Evolutionary conservation across 2,888 invertebrate species (phyloP).

Genomic region (Homarus gammarus): DNA sequence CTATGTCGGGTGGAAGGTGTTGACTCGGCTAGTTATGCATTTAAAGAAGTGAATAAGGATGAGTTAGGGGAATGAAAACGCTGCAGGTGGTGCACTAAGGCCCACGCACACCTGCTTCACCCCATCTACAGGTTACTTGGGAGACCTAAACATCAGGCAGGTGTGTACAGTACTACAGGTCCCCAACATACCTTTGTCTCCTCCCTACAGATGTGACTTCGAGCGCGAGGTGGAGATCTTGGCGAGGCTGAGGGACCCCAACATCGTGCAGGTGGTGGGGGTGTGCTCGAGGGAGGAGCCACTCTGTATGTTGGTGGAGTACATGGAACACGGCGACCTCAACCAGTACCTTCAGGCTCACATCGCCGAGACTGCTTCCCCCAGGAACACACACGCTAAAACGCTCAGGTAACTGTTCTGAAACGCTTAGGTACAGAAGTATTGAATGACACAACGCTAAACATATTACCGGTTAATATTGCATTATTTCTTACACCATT

Average conservation of each 20-base stretch:
- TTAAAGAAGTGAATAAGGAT: no score
- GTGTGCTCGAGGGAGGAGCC: conserved; percentile 90
- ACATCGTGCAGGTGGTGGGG: conserved; percentile 90
- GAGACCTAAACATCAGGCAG: no score
- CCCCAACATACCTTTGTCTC: background rate
- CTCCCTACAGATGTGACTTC: conserved; percentile 86
- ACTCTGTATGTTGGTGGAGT: conserved; percentile 92
- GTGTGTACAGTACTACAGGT: background rate
- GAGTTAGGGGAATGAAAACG: no score
- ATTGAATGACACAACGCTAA: no score
- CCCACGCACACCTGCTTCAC: no score
- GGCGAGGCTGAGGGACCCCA: conserved; percentile 90
- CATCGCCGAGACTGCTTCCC: conserved; percentile 84
- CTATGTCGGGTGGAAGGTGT: no score
- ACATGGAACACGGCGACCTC: conserved; percentile 91
- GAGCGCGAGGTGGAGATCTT: conserved; percentile 91
- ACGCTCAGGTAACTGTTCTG: conserved; percentile 88
- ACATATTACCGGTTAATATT: no score
- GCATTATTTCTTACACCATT: no score
- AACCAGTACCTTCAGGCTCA: conserved; percentile 87
- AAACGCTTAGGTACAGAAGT: no score
- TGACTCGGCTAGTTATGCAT: no score
- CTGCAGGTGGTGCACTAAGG: no score
- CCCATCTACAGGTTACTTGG: no score
- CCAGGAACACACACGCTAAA: conserved; percentile 83